These are phyloP conservation scores for Pitta sordida DNA, from an alignment of 2,113 vertebrate genomes.

Conservation along the genomic window DNA sequence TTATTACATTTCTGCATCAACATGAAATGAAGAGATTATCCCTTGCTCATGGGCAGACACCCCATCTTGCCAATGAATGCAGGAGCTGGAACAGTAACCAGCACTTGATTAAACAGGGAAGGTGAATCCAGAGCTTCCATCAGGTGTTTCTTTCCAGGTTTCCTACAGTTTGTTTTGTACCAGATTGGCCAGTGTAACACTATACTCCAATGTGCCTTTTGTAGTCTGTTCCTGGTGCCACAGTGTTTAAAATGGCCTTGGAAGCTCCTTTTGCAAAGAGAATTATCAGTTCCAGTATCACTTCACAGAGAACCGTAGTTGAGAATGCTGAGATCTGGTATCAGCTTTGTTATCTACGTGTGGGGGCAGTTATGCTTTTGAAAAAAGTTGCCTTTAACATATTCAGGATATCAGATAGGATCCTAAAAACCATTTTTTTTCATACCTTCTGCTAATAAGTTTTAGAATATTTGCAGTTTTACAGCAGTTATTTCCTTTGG, in stretches of 20 bases:
- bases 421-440: not conserved
- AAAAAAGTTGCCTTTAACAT: not conserved
- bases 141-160: not conserved
- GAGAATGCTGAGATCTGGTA: not conserved
- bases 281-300: not conserved
- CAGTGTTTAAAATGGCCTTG: not conserved
- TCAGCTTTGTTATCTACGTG: not conserved
- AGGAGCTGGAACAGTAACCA: not conserved
- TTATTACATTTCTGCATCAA: not conserved
- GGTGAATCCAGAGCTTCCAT: not conserved
- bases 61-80: fast-evolving
- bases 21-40: not conserved
- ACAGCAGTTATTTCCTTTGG: not conserved
- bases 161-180: not conserved
- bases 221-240: not conserved
- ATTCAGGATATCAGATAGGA: not conserved
- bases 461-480: not conserved
- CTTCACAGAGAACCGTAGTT: not conserved
- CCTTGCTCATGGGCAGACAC: not conserved
- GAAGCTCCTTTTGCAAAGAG: not conserved
- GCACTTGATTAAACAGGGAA: not conserved
- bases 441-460: not conserved
- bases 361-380: not conserved
- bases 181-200: not conserved
- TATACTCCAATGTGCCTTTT: not conserved